These are phyloP conservation scores for Papilio demoleus DNA, from an alignment of 2,888 invertebrate genomes.

Conservation along the genomic window DNA sequence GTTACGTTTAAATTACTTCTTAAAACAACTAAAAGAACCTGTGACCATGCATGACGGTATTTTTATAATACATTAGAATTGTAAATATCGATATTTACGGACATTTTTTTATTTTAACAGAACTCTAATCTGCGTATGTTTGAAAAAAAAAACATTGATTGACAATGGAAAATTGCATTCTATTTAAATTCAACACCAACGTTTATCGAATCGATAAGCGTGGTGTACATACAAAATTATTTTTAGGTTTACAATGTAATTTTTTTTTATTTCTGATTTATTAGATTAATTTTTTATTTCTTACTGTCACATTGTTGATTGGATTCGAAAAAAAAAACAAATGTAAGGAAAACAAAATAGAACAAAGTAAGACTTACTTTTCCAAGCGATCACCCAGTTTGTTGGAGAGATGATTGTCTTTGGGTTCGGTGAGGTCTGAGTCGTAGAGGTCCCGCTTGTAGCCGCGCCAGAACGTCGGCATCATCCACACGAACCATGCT, in stretches of 20 bases:
- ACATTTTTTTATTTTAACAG: neutral
- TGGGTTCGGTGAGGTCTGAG: constrained; percentile 87
- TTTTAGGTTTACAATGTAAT: neutral
- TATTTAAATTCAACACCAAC: neutral
- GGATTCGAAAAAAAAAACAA: neutral
- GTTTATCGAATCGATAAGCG: neutral
- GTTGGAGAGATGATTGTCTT: constrained; percentile 86
- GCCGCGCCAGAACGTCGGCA: constrained; percentile 84
- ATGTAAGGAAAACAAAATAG: neutral
- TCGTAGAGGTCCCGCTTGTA: constrained; percentile 85
- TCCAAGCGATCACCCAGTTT: constrained; percentile 85
- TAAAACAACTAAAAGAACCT: constrained; percentile 25
- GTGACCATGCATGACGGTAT: neutral
- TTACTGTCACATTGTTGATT: neutral
- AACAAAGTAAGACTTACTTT: constrained; percentile 69
- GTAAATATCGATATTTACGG: neutral
- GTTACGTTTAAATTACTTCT: constrained; percentile 34
- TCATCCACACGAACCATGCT: constrained; percentile 81
- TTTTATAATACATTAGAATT: neutral
- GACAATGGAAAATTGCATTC: neutral
- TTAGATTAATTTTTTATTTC: neutral
- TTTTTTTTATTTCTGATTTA: neutral
- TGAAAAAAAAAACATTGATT: neutral
- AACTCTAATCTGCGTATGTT: neutral
- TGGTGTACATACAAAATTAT: neutral